Evolutionary conservation across 1,140 invertebrate genomes (phyloP).

Genomic region (Aphidius ervi): DNA sequence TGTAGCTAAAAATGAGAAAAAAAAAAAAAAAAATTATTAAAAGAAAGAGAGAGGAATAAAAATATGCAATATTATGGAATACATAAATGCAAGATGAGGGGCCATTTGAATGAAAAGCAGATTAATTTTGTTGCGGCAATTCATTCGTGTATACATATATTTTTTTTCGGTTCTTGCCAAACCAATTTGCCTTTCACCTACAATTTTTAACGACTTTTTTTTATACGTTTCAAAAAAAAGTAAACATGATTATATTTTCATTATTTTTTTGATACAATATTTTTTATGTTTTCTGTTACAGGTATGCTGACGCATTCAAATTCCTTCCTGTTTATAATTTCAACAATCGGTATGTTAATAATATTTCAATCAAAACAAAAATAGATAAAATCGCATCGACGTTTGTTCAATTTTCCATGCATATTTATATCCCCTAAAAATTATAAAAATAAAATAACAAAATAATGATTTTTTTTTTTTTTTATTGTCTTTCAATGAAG

Average conservation of each 20-base stretch:
- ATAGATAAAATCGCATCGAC: no score
- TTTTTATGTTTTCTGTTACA: slow-evolving; percentile 25
- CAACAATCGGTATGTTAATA: no score
- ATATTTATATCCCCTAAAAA: no score
- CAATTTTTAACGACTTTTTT: slow-evolving; percentile 39
- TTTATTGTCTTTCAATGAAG: no score
- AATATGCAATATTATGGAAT: slow-evolving; percentile 51
- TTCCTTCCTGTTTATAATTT: no score
- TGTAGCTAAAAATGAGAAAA: no score
- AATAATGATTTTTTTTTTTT: no score
- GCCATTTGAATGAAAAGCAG: slow-evolving; percentile 49
- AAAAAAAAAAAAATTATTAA: no score
- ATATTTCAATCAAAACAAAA: no score
- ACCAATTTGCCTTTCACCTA: slow-evolving; percentile 46
- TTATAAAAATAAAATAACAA: no score
- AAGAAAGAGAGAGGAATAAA: slow-evolving; percentile 31
- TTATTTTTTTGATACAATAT: neutral
- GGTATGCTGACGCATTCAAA: slow-evolving; percentile 20
- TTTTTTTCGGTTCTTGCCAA: slow-evolving; percentile 29
- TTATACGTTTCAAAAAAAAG: neutral
- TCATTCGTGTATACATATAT: slow-evolving; percentile 23
- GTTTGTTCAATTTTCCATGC: no score
- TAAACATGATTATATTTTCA: slow-evolving; percentile 1
- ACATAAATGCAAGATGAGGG: slow-evolving; percentile 50
- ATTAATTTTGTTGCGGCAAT: slow-evolving; percentile 43